Evolutionary conservation across 2,797 vertebrate genomes (phyloP).

Genomic region (Falco biarmicus): DNA sequence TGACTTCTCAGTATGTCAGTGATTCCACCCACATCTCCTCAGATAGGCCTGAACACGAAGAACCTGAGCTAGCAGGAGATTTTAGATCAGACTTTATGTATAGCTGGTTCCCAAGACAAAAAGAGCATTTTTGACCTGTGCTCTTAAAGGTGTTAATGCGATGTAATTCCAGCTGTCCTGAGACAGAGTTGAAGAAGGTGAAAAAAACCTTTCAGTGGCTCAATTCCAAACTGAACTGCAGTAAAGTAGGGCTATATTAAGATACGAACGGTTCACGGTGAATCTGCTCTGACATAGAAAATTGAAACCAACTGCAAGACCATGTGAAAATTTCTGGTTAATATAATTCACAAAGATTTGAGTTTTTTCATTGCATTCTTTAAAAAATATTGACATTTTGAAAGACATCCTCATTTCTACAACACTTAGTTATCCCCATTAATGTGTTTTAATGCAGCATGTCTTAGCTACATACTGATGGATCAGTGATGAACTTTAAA

Average conservation of each 20-base stretch:
- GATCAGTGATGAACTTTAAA: not conserved
- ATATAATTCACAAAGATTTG: not conserved
- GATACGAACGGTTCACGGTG: not conserved
- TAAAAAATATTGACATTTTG: not conserved
- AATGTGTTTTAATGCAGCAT: not conserved
- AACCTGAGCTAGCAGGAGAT: not conserved
- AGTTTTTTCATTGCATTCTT: not conserved
- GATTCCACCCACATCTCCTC: not conserved
- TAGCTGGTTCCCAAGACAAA: not conserved
- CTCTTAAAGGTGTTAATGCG: slow-evolving; percentile 51
- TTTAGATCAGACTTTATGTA: not conserved
- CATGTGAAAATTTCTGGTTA: not conserved
- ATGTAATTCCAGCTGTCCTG: slow-evolving; percentile 41
- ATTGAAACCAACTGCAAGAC: slow-evolving; percentile 19
- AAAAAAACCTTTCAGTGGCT: not conserved
- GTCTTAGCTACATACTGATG: not conserved
- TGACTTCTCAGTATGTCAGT: fast-evolving
- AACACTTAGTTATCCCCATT: not conserved
- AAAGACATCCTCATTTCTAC: not conserved
- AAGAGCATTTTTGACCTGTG: slow-evolving; percentile 21
- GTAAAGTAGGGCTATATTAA: not conserved
- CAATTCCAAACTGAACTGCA: not conserved
- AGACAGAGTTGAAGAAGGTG: not conserved
- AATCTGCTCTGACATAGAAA: not conserved
- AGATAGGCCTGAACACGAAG: not conserved